Conservation (phyloP, 2,888 invertebrate species). For the Eledona agricola region DNA sequence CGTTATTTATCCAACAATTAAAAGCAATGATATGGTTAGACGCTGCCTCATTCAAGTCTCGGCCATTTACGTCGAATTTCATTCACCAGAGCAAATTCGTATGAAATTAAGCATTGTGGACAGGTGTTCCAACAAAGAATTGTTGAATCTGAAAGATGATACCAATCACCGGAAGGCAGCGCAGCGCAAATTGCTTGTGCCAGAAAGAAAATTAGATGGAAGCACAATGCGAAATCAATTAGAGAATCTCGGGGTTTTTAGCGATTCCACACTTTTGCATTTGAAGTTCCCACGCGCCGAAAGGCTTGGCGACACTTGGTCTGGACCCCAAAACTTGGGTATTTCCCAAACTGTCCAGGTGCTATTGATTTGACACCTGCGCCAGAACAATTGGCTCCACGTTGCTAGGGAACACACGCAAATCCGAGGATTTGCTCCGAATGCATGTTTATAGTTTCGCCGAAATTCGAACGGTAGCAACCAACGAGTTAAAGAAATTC, state of each 20-base stretch:
- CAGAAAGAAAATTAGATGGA: slow-evolving; percentile 16
- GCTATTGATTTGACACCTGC: slow-evolving; percentile 64
- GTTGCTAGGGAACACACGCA: slow-evolving; percentile 61
- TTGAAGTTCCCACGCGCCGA: not conserved
- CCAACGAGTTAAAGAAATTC: slow-evolving; percentile 7
- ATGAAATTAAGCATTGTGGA: slow-evolving; percentile 44
- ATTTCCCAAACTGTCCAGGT: slow-evolving; percentile 60
- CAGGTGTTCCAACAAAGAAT: slow-evolving; percentile 44
- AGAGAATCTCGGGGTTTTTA: slow-evolving; percentile 14
- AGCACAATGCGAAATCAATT: slow-evolving; percentile 22
- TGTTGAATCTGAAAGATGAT: slow-evolving; percentile 32
- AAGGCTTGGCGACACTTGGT: slow-evolving; percentile 54
- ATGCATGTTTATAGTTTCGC: no score
- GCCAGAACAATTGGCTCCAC: slow-evolving; percentile 60
- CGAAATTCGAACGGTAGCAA: no score
- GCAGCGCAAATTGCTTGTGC: slow-evolving; percentile 23
- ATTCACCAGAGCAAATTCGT: slow-evolving; percentile 42
- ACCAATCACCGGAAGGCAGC: slow-evolving; percentile 26
- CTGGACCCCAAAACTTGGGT: slow-evolving; percentile 50
- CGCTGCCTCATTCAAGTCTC: slow-evolving; percentile 16
- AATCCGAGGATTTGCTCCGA: slow-evolving; percentile 62
- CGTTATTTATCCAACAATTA: slow-evolving; percentile 31
- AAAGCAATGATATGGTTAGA: slow-evolving; percentile 29
- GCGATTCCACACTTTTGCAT: not conserved
- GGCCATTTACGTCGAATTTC: slow-evolving; percentile 38